Conservation (phyloP, 2,797 vertebrate genomes). For the Sebastes kiyomatsui region DNA sequence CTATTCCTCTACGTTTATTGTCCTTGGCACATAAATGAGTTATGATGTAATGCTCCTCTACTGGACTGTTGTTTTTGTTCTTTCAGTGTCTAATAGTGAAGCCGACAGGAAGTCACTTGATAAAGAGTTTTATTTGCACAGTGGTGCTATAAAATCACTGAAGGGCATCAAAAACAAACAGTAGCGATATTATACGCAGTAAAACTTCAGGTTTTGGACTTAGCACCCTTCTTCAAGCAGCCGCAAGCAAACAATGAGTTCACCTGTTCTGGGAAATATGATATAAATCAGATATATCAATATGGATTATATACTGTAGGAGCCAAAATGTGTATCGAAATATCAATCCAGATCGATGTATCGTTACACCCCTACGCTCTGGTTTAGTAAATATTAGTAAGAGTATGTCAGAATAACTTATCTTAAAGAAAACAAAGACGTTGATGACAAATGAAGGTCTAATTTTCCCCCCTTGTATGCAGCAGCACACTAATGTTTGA, state of each 20-base stretch:
- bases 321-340: background rate
- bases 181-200: background rate
- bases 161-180: background rate
- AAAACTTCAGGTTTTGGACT: background rate
- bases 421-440: background rate
- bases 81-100: background rate
- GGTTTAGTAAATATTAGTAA: background rate
- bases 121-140: slow-evolving; percentile 3
- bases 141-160: background rate
- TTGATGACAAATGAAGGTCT: background rate
- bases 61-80: background rate
- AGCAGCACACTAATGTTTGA: background rate
- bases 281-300: background rate
- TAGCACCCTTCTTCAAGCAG: background rate
- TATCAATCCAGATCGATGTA: background rate
- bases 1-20: background rate
- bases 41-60: background rate
- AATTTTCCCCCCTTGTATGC: background rate
- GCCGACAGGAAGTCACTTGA: background rate
- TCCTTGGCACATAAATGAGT: background rate
- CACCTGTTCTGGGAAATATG: background rate
- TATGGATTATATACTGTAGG: background rate
- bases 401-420: background rate
- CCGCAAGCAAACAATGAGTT: background rate
- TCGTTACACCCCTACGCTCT: background rate